Evolutionary conservation across 2,113 vertebrate genomes (phyloP), one percentile per base, ranked within the genome.

Genomic region (Rhea pennata): DNA sequence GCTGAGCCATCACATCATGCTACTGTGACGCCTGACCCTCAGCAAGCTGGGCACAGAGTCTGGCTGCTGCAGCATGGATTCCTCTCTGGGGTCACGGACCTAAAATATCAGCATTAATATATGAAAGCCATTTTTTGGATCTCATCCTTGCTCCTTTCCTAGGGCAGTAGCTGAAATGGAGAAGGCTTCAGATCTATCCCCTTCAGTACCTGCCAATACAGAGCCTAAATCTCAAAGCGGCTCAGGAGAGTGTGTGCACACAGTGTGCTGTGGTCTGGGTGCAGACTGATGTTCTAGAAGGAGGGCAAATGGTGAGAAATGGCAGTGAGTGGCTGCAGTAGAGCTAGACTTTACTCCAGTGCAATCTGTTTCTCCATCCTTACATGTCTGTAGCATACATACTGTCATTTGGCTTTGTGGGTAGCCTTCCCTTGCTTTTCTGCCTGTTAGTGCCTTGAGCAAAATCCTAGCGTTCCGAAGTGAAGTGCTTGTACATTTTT

Each of bases 401-500:
- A 6, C 1, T 5, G 1, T 27, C 40, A 29, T 71, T 27, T 36
- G 24, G 10, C 42, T 82, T 78, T 73, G 56, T 8, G 31, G 7
- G 23, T n/a, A 9, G 59, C 4, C 0, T 40, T 74, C 10, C 46
- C 39, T 90, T 11, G 5, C 23, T 83, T 67, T 74, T 59, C 46
- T 78, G 24, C 27, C 59, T 58, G 9, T 9, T 33, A 7, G 12
- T 21, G 69, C 67, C 54, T 51, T 29, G 39, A 88, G 50, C 39
- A 59, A 50, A 84, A 31, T 15, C 39, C 21, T 46, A 42, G 14
- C 3, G 0, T 42, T 59, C 24, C 62, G 8, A 5, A 51, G 71
- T 65, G 59, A 33, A 67, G 42, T 0, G 13, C 69, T 58, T 0
- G 0, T 8, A 2, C 0, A 3, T 21, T 77, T 86, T 53, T 50